Evolutionary conservation across 1,140 invertebrate species (phyloP).

Genomic region (Philaenus spumarius): DNA sequence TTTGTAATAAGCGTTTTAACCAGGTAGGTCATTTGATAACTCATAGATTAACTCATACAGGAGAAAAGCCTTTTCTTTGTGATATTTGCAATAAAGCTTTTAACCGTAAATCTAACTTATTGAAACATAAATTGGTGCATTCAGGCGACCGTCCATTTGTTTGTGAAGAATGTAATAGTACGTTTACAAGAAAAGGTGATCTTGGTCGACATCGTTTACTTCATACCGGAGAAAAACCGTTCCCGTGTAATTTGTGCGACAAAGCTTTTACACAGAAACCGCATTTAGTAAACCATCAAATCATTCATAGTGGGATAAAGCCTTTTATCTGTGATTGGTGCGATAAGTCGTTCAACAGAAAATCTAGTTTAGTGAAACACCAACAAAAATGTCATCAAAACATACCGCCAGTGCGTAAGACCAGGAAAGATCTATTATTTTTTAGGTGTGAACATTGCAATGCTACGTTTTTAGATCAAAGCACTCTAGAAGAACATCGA

Average conservation of each 20-base stretch:
- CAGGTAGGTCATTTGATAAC: constrained; percentile 50
- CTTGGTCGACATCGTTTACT: constrained; percentile 42
- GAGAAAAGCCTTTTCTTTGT: constrained; percentile 15
- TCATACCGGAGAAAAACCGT: constrained; percentile 53
- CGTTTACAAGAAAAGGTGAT: constrained; percentile 45
- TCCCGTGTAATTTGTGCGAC: constrained; percentile 54
- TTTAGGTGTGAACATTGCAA: no score
- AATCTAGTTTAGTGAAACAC: constrained; percentile 29
- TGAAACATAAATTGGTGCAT: constrained; percentile 27
- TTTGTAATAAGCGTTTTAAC: constrained; percentile 34
- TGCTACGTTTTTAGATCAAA: no score
- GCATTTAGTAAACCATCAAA: constrained; percentile 30
- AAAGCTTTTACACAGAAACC: constrained; percentile 44
- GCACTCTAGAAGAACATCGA: no score
- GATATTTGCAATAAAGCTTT: constrained; percentile 43
- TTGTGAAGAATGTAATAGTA: constrained; percentile 46
- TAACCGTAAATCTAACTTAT: constrained; percentile 28
- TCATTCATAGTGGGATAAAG: constrained; percentile 55
- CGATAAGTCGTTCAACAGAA: constrained; percentile 34
- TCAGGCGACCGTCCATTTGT: constrained; percentile 44
- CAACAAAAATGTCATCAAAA: not conserved
- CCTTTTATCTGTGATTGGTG: constrained; percentile 51
- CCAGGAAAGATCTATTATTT: no score
- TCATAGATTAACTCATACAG: constrained; percentile 13
- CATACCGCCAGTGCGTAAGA: no score